Percentiles rank a stretch among this genome's conserved stretches.
phyloP scores from a whole-genome alignment of 1,140 invertebrate species.

The Drosophila persimilis region DNA sequence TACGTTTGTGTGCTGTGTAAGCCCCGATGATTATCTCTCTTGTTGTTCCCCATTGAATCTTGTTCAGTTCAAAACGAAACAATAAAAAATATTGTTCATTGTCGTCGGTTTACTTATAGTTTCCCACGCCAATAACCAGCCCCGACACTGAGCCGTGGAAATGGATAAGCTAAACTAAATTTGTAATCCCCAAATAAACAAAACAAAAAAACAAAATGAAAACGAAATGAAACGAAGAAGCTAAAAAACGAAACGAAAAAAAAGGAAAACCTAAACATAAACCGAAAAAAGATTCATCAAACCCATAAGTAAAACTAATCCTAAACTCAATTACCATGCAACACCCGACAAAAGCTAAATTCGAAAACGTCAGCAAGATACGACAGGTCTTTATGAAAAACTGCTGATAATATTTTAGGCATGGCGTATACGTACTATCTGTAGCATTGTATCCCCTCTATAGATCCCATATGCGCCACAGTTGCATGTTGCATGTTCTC shows the following conservation, averaged over 20 bases:
- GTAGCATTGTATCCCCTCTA: too few relatives aligned
- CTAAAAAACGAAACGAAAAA: conserved; percentile 1
- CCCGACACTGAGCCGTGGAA: conserved; percentile 93
- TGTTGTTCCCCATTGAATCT: conserved; percentile 74
- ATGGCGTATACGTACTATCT: too few relatives aligned
- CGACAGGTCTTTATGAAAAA: conserved; percentile 1
- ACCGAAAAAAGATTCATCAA: conserved; percentile 22
- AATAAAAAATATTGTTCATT: conserved; percentile 23
- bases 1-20: neutral
- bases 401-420: too few relatives aligned
- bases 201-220: conserved; percentile 22
- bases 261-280: conserved; percentile 11
- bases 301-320: conserved; percentile 25
- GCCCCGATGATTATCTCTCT: conserved; percentile 48
- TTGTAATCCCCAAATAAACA: conserved; percentile 26
- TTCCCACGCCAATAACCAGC: conserved; percentile 91
- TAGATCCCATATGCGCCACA: too few relatives aligned
- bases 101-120: conserved; percentile 84
- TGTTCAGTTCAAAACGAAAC: conserved; percentile 40
- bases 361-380: neutral
- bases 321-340: conserved; percentile 9
- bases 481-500: too few relatives aligned
- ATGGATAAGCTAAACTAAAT: conserved; percentile 85
- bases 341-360: neutral
- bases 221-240: conserved; percentile 26